Evolutionary conservation across 2,113 vertebrate genomes (phyloP), one percentile per base, ranked within the genome.

Genomic region (Hippocampus zosterae): DNA sequence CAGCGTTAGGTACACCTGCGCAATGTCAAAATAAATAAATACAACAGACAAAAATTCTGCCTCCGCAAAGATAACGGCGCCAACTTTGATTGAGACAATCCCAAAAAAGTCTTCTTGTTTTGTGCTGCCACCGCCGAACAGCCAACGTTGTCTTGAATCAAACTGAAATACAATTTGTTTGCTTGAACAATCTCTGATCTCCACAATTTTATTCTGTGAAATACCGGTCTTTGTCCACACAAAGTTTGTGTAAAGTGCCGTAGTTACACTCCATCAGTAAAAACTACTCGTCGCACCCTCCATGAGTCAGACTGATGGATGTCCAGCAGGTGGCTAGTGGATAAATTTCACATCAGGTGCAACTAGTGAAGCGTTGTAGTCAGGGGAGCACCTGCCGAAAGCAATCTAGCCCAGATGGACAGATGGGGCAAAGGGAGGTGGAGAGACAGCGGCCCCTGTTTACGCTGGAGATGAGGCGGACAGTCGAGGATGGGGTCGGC

Each of bases 351-450:
- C 84, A 88, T 89, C 90, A 87, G 78, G 80, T 75, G 82, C 76
- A 87, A 81, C 73, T 76, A 87, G 85, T 83, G 84, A 85, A 83
- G 90, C 86, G 74, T 82, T 81, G 79, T 90, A 83, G 83, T 88
- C 89, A 64, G 80, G 92, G 81, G 88, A 90, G 73, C 77, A 87
- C 85, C 84, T 91, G 92, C 92, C 92, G 83, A 63, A 80, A 86
- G 84, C 86, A 85, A 86, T 94, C 90, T 89, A 80, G 78, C 71
- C 74, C 72, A 88, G 77, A 87, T 79, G 78, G 85, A 85, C 82
- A 81, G 82, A 82, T 78, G 74, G 75, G 77, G 75, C 66, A 64
- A 67, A 72, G 57, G 61, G 72, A 40, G 61, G 70, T 33, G 73
- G 68, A 75, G 70, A 52, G 67, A 63, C 67, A 46, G 61, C 50